phyloP scores from a whole-genome alignment of 2,113 vertebrate genomes.

The Leptocoma aspasia region DNA sequence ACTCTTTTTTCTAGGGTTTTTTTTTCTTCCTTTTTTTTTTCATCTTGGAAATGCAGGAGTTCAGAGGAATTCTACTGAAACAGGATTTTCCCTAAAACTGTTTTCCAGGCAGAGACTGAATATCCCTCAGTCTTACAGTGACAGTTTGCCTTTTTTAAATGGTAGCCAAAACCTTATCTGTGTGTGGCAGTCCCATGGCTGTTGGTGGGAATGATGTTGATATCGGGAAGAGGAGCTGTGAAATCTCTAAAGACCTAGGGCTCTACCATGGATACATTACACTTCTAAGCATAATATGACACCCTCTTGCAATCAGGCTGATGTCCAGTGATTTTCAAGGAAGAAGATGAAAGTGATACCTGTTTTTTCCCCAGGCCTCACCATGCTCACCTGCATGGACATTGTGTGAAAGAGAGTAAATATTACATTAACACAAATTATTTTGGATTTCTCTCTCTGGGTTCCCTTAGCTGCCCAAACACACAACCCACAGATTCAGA shows the following conservation, averaged over 20 bases:
- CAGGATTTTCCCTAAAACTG: neutral
- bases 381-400: neutral
- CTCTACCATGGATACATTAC: neutral
- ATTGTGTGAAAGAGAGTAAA: neutral
- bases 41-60: neutral
- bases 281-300: neutral
- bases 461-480: neutral
- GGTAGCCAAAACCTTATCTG: neutral
- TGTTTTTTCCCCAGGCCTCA: neutral
- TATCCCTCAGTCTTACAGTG: neutral
- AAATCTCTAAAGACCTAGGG: neutral
- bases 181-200: neutral
- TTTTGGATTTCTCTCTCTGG: neutral
- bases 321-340: neutral
- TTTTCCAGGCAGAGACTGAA: neutral
- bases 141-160: neutral
- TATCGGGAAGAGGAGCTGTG: neutral
- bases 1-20: accelerated
- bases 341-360: neutral
- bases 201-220: neutral
- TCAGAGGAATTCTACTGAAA: neutral
- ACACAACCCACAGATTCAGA: neutral
- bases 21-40: neutral
- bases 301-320: neutral
- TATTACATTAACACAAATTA: neutral